Base-by-base conservation (phyloP, 2,113 vertebrate genomes). In the Ageneiosus marmoratus region DNA sequence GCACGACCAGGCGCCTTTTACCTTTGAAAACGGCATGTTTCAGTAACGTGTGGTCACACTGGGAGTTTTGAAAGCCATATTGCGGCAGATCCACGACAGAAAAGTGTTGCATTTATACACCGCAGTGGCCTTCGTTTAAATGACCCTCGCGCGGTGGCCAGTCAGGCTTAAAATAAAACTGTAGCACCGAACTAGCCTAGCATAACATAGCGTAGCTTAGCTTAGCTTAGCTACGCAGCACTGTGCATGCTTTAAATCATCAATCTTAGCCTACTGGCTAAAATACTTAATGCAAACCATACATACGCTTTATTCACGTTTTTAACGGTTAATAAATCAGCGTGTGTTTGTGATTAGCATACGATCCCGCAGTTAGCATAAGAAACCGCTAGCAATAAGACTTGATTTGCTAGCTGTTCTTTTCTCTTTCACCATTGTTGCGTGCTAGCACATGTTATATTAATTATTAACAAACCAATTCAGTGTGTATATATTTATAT, bases 121-220 rank as follows among this genome's bases (percentile, higher is more conserved):
- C 83, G 87, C 87, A 91, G 89, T 86, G 91, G 90, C 91, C 91
- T 92, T 85, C 86, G 91, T 88, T 93, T 93, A 88, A 91, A 92
- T 92, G 92, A 94, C 92, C 92, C 91, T 93, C 86, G 89, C 88
- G 89, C 90, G 84, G 85, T 90, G 91, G 89, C 91, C 92, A 92
- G 89, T 24, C 91, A 90, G 88, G 89, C 91, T 90, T 74, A 65
- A 83, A 87, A 89, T 85, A 87, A 89, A n/a, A 81, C 84, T 84
- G 79, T 82, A 78, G 79, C 46, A 29, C 16, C 48, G 8, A 44
- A 24, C 77, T 16, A 44, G 65, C 34, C 6, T 67, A 67, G 63
- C 63, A 10, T 65, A 65, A 32, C 15, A 0, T 62, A 62, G 29
- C 76, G 4, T 7, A 29, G 41, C 12, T 11, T 69, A 69, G 34